A percentile compares a stretch with the other conserved stretches of the same genome.
phyloP scores from a whole-genome alignment of 2,888 invertebrate genomes.

The Hirudinaria manillensis region DNA sequence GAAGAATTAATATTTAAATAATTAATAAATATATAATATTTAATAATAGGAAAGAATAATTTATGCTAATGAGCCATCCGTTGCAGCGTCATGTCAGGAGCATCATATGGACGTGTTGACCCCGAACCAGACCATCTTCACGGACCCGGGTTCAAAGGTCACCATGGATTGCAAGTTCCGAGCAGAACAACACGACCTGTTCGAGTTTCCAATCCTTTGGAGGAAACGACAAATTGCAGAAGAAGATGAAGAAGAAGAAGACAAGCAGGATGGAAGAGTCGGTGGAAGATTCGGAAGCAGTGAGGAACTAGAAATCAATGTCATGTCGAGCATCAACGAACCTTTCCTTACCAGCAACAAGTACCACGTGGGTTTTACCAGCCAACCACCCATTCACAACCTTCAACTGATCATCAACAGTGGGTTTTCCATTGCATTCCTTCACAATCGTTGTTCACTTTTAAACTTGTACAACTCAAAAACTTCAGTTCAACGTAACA shows the following conservation, averaged over 20 bases:
- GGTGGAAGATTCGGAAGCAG: background rate
- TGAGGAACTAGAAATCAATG: conserved; percentile 15
- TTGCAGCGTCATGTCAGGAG: background rate
- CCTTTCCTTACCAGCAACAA: conserved; percentile 4
- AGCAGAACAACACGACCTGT: conserved; percentile 10
- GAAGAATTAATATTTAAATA: too few species aligned
- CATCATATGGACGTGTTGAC: conserved; percentile 7
- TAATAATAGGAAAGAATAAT: too few species aligned
- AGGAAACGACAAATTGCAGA: conserved; percentile 11
- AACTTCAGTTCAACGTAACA: too few species aligned
- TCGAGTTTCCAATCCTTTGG: conserved; percentile 6
- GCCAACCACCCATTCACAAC: background rate
- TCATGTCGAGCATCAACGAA: conserved; percentile 25
- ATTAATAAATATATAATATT: too few species aligned
- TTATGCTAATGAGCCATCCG: too few species aligned
- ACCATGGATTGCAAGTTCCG: conserved; percentile 10
- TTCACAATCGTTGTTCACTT: too few species aligned
- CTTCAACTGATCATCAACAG: background rate
- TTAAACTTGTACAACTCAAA: too few species aligned
- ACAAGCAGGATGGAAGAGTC: background rate
- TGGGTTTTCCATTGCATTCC: conserved; percentile 6
- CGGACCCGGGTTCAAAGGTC: conserved; percentile 1
- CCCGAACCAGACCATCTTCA: background rate
- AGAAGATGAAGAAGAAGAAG: background rate
- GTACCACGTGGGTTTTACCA: conserved; percentile 11